Evolutionary conservation across 2,888 invertebrate genomes (phyloP).

Genomic region (Nesidiocoris tenuis): DNA sequence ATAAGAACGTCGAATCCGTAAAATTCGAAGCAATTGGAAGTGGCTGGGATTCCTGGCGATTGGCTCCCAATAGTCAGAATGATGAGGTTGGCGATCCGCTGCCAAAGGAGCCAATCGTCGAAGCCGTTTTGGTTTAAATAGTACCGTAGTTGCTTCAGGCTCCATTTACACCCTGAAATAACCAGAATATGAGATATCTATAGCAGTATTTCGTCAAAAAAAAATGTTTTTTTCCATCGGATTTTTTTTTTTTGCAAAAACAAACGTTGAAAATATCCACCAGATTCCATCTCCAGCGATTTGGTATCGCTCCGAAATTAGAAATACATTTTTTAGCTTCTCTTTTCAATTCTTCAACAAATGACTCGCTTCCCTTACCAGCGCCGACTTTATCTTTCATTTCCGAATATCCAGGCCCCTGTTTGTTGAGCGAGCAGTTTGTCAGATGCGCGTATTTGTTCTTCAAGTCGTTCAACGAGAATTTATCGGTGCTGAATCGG

Average conservation of each 20-base stretch:
- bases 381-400: slow-evolving; percentile 81
- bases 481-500: slow-evolving; percentile 77
- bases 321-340: no score
- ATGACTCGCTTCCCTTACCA: slow-evolving; percentile 57
- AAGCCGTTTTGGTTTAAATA: slow-evolving; percentile 69
- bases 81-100: slow-evolving; percentile 70
- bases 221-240: no score
- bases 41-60: slow-evolving; percentile 66
- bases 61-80: slow-evolving; percentile 76
- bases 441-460: slow-evolving; percentile 86
- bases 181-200: no score
- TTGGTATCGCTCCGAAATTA: no score
- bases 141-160: slow-evolving; percentile 72
- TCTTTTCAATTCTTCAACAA: no score
- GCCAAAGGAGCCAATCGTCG: slow-evolving; percentile 78
- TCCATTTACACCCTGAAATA: slow-evolving; percentile 80
- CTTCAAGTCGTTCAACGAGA: slow-evolving; percentile 76
- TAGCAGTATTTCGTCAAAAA: no score
- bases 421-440: slow-evolving; percentile 87
- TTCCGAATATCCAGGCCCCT: slow-evolving; percentile 76
- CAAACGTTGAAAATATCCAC: no score
- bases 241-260: no score
- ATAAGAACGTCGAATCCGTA: slow-evolving; percentile 90
- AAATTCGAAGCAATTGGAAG: slow-evolving; percentile 81
- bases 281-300: no score